These are phyloP conservation scores for Anthrax anthrax DNA, from an alignment of 2,888 invertebrate species.

Conservation along the genomic window DNA sequence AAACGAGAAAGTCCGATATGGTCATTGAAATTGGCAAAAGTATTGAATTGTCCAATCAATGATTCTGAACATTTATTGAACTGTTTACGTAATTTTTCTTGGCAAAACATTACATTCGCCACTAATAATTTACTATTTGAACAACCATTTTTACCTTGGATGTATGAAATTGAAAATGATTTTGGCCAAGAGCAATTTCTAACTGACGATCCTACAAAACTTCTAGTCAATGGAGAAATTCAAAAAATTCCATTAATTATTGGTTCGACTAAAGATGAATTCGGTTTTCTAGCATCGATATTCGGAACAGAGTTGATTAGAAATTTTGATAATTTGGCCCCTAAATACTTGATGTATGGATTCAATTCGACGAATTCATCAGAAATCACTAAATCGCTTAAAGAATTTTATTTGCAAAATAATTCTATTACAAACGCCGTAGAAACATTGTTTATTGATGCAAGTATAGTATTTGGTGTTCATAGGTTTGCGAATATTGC, in stretches of 20 bases:
- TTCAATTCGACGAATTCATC: not conserved
- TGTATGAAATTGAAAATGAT: constrained; percentile 44
- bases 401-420: constrained; percentile 1
- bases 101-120: constrained; percentile 17
- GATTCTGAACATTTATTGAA: constrained; percentile 38
- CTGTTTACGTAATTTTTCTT: constrained; percentile 35
- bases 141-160: constrained; percentile 15
- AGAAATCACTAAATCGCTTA: not conserved
- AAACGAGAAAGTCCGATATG: constrained; percentile 26
- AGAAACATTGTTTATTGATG: constrained; percentile 39
- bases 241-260: constrained; percentile 47
- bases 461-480: constrained; percentile 40
- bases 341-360: constrained; percentile 25
- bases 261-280: constrained; percentile 51
- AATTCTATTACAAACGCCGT: not conserved
- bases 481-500: constrained; percentile 43
- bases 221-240: constrained; percentile 40
- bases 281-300: constrained; percentile 40
- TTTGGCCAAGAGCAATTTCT: constrained; percentile 51
- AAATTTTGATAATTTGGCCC: constrained; percentile 25
- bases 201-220: constrained; percentile 40
- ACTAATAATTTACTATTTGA: not conserved
- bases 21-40: constrained; percentile 43
- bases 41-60: constrained; percentile 42
- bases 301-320: constrained; percentile 30